These are phyloP conservation scores for Caenorhabditis sp. DNA, from an alignment of 2,888 invertebrate genomes.

Conservation along the genomic window DNA sequence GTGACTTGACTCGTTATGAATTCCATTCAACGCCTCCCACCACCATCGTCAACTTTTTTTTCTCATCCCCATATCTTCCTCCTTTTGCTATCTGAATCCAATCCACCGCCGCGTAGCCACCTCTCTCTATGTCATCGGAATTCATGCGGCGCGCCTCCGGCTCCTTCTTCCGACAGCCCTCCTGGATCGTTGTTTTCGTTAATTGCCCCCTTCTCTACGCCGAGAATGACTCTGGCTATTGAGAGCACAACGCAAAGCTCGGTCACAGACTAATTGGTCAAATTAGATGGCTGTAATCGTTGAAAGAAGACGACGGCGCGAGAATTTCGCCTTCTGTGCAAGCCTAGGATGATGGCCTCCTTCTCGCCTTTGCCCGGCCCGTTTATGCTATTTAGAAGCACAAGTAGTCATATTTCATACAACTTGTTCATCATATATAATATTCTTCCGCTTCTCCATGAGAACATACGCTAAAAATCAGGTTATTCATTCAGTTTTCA, in stretches of 20 bases:
- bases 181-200: slow-evolving; percentile 38
- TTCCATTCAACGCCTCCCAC: slow-evolving; percentile 54
- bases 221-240: slow-evolving; percentile 22
- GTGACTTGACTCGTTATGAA: slow-evolving; percentile 56
- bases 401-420: slow-evolving; percentile 44
- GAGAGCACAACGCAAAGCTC: slow-evolving; percentile 9
- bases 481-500: slow-evolving; percentile 14
- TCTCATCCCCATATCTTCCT: slow-evolving; percentile 42
- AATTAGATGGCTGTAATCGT: slow-evolving; percentile 53
- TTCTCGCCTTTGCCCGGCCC: slow-evolving; percentile 24
- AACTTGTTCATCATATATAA: slow-evolving; percentile 11
- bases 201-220: slow-evolving; percentile 28
- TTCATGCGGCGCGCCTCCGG: slow-evolving; percentile 30
- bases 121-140: slow-evolving; percentile 30
- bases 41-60: slow-evolving; percentile 25
- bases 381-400: slow-evolving; percentile 37
- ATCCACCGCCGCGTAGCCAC: slow-evolving; percentile 27
- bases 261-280: slow-evolving; percentile 47
- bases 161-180: not conserved
- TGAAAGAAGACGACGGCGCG: slow-evolving; percentile 8
- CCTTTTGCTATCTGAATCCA: slow-evolving; percentile 44
- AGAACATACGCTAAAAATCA: slow-evolving; percentile 9
- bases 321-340: slow-evolving; percentile 25
- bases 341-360: not conserved
- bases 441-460: slow-evolving; percentile 11